Evolutionary conservation across 2,888 invertebrate genomes (phyloP).

Genomic region (Calameuta pallipes): DNA sequence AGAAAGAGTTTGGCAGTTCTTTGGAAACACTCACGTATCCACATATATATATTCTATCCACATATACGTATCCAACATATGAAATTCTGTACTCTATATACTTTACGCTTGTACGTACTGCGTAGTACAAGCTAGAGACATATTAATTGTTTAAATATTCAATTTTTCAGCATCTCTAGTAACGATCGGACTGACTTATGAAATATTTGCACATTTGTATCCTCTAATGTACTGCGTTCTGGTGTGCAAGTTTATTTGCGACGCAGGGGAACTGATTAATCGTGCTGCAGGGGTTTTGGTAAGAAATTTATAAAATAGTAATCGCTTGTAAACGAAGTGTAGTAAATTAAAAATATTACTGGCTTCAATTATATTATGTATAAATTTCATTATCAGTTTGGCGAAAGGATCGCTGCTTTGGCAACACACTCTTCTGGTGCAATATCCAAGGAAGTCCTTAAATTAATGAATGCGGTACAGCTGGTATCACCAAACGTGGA

Average conservation of each 20-base stretch:
- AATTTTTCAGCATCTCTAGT: background rate
- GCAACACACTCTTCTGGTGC: background rate
- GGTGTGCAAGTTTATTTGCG: background rate
- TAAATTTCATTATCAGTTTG: background rate
- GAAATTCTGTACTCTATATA: background rate
- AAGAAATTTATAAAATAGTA: background rate
- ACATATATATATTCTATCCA: background rate
- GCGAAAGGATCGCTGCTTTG: background rate
- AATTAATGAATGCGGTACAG: background rate
- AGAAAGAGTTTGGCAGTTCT: background rate
- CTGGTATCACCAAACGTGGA: background rate
- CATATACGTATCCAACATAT: background rate
- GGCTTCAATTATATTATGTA: background rate
- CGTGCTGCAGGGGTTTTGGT: background rate
- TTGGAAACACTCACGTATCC: slow-evolving; percentile 1
- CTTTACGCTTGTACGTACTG: background rate
- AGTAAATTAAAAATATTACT: too few relatives aligned
- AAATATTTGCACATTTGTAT: background rate
- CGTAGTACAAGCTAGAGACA: too few relatives aligned
- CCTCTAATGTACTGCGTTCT: background rate
- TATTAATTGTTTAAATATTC: background rate
- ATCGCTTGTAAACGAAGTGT: too few relatives aligned
- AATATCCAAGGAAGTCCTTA: background rate
- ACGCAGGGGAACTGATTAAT: background rate
- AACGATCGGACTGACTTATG: background rate